Evolutionary conservation across 2,888 invertebrate species (phyloP), one percentile per base, ranked within the genome.

Genomic region (Apamea crenata): DNA sequence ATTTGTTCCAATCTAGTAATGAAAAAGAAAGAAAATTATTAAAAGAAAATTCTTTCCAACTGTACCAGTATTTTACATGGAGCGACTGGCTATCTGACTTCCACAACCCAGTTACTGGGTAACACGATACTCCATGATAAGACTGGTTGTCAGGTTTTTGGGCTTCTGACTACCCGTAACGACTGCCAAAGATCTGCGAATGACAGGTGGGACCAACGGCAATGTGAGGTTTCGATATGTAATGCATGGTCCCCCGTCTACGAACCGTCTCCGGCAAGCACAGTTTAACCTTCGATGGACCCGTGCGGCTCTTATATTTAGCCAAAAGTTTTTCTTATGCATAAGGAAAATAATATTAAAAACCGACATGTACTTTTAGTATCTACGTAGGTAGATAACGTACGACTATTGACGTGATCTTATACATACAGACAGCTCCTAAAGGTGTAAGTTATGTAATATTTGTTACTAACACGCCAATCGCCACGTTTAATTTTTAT

Each of bases 301-400:
- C 21, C 63, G 63, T 32, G 18, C n/a, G 14, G 59, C 5, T 25
- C 21, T 65, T 25, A 36, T 65, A 65, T 65, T 65, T 25, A 12
- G 25, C 65, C 25, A 36, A 21, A 12, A 65, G 65, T 32, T 25
- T 36, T 36, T 36, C 36, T 25, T 65, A 65, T 71, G 32, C 66
- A 40, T 70, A 71, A 79, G 81, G 80, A 80, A 71, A 81, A 80
- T 71, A 40, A 32, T 44, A 47, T 50, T 40, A 56, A 40, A 82
- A 63, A 68, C 25, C 32, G 44, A 29, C 44, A 47, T 50, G 40
- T 53, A 59, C 36, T 16, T 65, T 65, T 65, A 65, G 21, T 50
- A 65, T 29, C 10, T 70, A n/a, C 63, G 14, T 70, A 32, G 40
- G 14, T 73, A 2, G 21, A 21, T 53, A 53, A 66, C 6, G 12